Conservation (phyloP, 2,113 vertebrate species). For the Eudyptes chrysolophus region DNA sequence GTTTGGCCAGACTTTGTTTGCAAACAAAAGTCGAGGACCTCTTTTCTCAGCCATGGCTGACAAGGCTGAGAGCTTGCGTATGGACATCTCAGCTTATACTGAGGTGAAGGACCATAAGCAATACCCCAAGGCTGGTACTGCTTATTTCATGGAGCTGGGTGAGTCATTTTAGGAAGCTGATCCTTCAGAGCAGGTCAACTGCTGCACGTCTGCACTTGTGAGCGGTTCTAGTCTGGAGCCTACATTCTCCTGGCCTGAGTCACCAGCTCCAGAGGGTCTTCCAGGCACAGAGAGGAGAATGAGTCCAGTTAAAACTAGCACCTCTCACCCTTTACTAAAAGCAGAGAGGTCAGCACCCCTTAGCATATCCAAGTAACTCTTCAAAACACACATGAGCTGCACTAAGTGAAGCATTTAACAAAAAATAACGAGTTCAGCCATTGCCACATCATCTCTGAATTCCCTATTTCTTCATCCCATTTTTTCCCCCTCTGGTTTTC, state of each 20-base stretch:
- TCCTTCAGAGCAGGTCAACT: not conserved
- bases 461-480: not conserved
- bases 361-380: not conserved
- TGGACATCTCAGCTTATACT: not conserved
- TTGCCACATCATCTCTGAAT: not conserved
- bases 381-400: not conserved
- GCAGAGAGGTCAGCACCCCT: not conserved
- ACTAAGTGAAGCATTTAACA: not conserved
- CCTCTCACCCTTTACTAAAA: not conserved
- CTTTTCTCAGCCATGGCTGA: not conserved
- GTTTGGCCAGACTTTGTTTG: not conserved
- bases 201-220: not conserved
- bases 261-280: not conserved
- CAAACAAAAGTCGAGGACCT: not conserved
- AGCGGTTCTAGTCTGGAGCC: not conserved
- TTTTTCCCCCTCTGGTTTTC: not conserved
- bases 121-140: not conserved
- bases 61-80: not conserved
- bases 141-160: not conserved
- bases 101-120: not conserved
- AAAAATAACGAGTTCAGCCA: not conserved
- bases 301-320: not conserved
- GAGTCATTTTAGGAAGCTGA: not conserved
- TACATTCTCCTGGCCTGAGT: not conserved
- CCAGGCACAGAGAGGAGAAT: not conserved